A percentile compares a stretch with the other conserved stretches of the same genome.
Conservation (phyloP, 2,888 invertebrate genomes). For the Alitta virens region DNA sequence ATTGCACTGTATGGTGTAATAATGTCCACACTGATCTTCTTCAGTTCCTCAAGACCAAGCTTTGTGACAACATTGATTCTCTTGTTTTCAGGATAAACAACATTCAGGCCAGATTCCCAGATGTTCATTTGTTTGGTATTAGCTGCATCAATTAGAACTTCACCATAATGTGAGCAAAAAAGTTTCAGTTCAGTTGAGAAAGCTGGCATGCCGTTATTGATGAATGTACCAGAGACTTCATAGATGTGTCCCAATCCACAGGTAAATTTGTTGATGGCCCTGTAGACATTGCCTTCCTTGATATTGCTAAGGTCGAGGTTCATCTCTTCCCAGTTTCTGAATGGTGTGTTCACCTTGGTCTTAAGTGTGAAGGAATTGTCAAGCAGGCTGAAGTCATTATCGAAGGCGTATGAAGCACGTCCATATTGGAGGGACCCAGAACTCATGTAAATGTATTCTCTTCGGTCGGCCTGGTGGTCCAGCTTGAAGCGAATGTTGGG, state of each 20-base stretch:
- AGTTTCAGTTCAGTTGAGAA: not conserved
- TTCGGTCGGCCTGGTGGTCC: conserved; percentile 8
- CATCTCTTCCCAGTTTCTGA: not conserved
- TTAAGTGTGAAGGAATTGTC: not conserved
- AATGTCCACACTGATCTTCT: not conserved
- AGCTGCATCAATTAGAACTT: not conserved
- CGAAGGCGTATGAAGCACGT: conserved; percentile 5
- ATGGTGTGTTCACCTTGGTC: not conserved
- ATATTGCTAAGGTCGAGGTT: not conserved
- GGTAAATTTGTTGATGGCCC: not conserved
- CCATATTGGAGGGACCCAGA: conserved; percentile 15
- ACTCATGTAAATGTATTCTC: not conserved
- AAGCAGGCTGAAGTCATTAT: conserved; percentile 15
- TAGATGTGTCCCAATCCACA: too few relatives aligned
- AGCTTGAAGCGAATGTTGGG: not conserved
- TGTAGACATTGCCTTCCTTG: not conserved
- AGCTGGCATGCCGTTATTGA: not conserved
- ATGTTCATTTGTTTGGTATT: not conserved
- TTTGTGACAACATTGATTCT: not conserved
- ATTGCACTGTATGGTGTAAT: conserved; percentile 1
- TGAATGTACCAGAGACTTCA: too few relatives aligned
- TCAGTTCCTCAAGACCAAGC: not conserved
- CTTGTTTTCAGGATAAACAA: not conserved
- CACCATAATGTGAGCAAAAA: not conserved
- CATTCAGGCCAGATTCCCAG: not conserved